Evolutionary conservation across 1,140 invertebrate species (phyloP), one percentile per base, ranked within the genome.

Genomic region (Nebria ingens): DNA sequence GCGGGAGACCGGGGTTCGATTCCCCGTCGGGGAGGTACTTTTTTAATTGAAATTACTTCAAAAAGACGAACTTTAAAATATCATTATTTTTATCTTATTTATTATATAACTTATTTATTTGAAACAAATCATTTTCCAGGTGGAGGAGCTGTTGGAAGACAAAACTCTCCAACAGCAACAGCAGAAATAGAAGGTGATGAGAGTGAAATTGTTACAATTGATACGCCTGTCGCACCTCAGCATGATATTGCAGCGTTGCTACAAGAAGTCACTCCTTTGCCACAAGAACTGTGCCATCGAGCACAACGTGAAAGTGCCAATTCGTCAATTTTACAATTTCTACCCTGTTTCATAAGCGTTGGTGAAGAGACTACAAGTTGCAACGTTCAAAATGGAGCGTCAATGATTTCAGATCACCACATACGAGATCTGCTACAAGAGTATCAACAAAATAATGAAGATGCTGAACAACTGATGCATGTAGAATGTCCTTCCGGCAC

Each of bases 101-200:
- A n/a, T 34, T 34, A n/a, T n/a, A n/a, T n/a, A n/a, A n/a, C 45
- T 49, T 4, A 49, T 49, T 15, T 11, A 49, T 4, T 6, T 49
- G 45, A 6, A 19, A 19, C 4, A 49, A 11, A 52, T 52, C 2
- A 21, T 6, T 21, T 52, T 52, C 19, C 4, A 21, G 19, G 19
- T 52, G 51, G 68, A 23, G 79, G 77, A 29, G 80, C 74, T 9
- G 80, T 78, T 9, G 79, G 71, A 51, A 69, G 65, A 51, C 60
- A 77, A 29, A 76, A 79, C 59, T 78, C 78, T 0, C 77, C 79
- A 2, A 69, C 74, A 17, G 80, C 82, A 19, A 79, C 78, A 6
- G 85, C 84, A 0, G 84, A 86, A 72, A 84, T 85, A 21, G 84
- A 84, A 65, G 81, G 76, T 11, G 78, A 82, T 51, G 82, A 85